Percentiles rank a stretch among this genome's conserved stretches.
These are phyloP conservation scores for Montipora foliosa DNA, from an alignment of 64 coral and sea anemone species.

Conservation along the genomic window DNA sequence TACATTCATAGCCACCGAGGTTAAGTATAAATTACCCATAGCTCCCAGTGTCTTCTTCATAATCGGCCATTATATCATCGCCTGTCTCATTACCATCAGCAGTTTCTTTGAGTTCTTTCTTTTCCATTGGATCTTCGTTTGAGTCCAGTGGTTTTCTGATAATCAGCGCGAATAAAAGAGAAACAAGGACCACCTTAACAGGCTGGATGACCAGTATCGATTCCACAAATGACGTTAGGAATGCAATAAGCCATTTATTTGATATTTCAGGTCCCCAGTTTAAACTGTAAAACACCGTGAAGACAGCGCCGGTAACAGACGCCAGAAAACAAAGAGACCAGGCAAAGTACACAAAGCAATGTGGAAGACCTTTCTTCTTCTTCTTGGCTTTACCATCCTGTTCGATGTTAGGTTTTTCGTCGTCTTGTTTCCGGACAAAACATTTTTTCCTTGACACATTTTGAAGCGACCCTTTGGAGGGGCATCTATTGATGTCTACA, in stretches of 20 bases:
- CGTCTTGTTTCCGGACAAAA: neutral
- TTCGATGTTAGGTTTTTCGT: neutral
- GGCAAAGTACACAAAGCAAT: constrained; percentile 78
- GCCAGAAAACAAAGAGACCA: constrained; percentile 71
- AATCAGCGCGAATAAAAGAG: constrained; percentile 84
- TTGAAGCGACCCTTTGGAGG: neutral
- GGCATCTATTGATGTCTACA: constrained; percentile 15
- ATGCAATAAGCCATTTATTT: constrained; percentile 89
- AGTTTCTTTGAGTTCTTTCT: constrained; percentile 6
- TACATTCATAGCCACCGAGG: neutral
- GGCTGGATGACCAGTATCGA: constrained; percentile 93
- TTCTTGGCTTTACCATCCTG: constrained; percentile 26
- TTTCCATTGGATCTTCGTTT: constrained; percentile 33
- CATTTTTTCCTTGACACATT: neutral
- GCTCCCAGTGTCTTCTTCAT: constrained; percentile 31
- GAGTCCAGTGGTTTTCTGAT: constrained; percentile 84
- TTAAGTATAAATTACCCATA: neutral
- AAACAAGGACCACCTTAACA: constrained; percentile 78
- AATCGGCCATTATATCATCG: constrained; percentile 21
- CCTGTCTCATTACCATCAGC: constrained; percentile 12
- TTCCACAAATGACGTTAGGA: constrained; percentile 88
- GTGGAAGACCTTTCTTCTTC: constrained; percentile 73
- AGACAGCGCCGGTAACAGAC: constrained; percentile 42
- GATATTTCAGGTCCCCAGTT: constrained; percentile 87
- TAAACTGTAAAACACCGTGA: constrained; percentile 93